Base-by-base conservation (phyloP, 1,140 invertebrate genomes). In the Gonioctena quinquepunctata region DNA sequence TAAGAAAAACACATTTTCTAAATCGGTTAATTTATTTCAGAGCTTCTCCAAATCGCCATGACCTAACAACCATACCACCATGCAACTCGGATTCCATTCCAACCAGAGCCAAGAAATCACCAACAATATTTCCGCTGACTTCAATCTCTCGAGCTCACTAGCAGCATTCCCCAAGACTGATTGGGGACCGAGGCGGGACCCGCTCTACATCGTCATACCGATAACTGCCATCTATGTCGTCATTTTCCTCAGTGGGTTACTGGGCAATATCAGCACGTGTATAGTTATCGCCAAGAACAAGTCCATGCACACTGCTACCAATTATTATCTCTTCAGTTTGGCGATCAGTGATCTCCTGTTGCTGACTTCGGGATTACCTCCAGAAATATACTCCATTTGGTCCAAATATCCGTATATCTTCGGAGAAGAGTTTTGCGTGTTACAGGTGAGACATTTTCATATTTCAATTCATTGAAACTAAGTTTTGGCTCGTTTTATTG, bases 231-330 rank as follows among this genome's bases (percentile, higher is more conserved):
- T 93, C 3, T 94, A 94, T 78, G 74, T 84, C 0, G 67, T 89
- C 0, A 92, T 93, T 26, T 90, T 94, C 69, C 73, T 93, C 0
- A 86, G 87, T 1, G 93, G 93, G 0, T 82, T 91, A 0, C 77
- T 94, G 2, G 93, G 93, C 1, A 95, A 95, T 79, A 79, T 93
- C 1, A 89, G 88, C 77, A 94, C 93, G 8, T 94, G 92, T 79
- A 84, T 94, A 16, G 93, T 95, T 13, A 94, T 95, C 42, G 84
- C 87, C n/a, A 85, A 88, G 68, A 93, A 93, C 82, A 89, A 89
- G 77, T 90, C 88, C 26, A 91, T 94, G 90, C 90, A 91, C 79
- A 91, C 89, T 0, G 88, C 90, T 0, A 91, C 90, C n/a, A 94
- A 94, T 80, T 93, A 89, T 74, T 94, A 94, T 79, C 84, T 94